phyloP scores from a whole-genome alignment of 2,797 vertebrate genomes.

The Ibycter americanus region DNA sequence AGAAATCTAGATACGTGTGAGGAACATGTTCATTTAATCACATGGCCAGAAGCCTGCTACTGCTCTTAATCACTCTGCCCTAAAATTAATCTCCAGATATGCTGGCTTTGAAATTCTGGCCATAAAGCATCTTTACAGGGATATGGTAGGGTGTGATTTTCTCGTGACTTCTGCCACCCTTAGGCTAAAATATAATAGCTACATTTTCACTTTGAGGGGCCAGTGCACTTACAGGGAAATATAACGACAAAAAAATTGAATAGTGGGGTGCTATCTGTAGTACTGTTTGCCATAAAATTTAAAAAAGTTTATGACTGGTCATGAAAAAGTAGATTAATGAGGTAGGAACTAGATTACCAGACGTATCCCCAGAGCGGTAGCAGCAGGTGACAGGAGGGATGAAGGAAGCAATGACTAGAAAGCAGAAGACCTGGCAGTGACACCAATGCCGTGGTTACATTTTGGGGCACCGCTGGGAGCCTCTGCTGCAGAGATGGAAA shows the following conservation, averaged over 20 bases:
- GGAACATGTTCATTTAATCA: neutral
- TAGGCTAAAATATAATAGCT: neutral
- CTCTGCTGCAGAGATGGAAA: neutral
- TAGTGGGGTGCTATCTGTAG: neutral
- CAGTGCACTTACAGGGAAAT: neutral
- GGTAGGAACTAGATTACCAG: neutral
- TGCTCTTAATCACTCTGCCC: neutral
- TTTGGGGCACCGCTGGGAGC: accelerated
- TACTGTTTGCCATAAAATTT: neutral
- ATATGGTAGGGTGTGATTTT: neutral
- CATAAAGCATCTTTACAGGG: neutral
- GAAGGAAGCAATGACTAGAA: neutral
- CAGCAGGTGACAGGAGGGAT: neutral
- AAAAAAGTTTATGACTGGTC: neutral
- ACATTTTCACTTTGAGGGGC: neutral
- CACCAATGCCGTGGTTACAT: neutral
- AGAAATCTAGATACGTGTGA: neutral
- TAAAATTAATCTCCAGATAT: neutral
- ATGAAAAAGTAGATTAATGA: neutral
- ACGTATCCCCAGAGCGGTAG: neutral
- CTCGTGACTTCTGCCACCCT: neutral
- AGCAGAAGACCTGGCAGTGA: neutral
- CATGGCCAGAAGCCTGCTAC: neutral
- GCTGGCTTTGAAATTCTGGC: neutral
- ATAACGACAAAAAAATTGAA: neutral